Percentiles rank a stretch among this genome's conserved stretches.
phyloP scores from a whole-genome alignment of 2,113 vertebrate species.

The Bettongia penicillata region DNA sequence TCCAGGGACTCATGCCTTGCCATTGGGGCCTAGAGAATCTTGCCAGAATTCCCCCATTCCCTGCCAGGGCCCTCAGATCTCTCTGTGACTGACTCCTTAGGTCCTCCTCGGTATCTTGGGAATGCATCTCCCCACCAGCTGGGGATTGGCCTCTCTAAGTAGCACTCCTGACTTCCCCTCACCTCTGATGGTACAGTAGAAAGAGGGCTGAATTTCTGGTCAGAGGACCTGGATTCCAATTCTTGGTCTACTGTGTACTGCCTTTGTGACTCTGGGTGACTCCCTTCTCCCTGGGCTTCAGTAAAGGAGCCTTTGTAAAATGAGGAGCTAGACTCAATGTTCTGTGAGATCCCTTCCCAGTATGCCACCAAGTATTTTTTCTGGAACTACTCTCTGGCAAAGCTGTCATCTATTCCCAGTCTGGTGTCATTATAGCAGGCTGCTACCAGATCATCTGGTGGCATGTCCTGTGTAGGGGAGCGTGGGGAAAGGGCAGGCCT shows the following conservation, averaged over 20 bases:
- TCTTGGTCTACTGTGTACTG: not conserved
- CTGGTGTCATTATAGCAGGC: not conserved
- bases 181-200: too few species aligned
- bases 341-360: not conserved
- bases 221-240: not conserved
- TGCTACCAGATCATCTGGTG: too few species aligned
- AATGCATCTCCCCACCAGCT: not conserved
- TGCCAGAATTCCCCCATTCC: not conserved
- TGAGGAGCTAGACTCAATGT: not conserved
- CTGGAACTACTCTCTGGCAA: not conserved
- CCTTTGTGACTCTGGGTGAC: not conserved
- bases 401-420: not conserved
- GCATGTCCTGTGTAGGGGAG: too few species aligned
- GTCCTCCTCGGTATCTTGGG: too few species aligned
- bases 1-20: not conserved
- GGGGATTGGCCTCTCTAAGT: too few species aligned
- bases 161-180: too few species aligned
- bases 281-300: not conserved
- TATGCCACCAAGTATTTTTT: not conserved
- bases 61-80: not conserved
- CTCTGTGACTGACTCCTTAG: too few species aligned
- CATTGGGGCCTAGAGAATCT: not conserved
- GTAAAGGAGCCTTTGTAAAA: not conserved
- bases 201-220: too few species aligned
- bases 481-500: too few species aligned